Evolutionary conservation across 2,797 vertebrate species (phyloP), one percentile per base, ranked within the genome.

Genomic region (Rhodeus uyekii): DNA sequence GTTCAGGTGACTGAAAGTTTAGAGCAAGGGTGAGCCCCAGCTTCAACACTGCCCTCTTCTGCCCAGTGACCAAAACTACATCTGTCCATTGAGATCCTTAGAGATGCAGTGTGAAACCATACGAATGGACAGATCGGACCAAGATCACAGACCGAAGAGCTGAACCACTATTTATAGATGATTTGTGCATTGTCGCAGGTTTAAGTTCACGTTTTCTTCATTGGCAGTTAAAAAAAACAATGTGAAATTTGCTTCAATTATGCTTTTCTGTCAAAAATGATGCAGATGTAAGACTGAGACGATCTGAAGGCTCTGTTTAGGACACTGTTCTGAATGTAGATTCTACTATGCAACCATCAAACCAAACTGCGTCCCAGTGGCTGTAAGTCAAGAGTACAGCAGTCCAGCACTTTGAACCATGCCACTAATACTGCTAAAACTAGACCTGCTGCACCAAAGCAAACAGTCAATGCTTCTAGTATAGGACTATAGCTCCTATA

Each of bases 1-100:
- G 96, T 97, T 83, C 95, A 96, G 88, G 94, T 92, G 50, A 76
- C 92, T 0, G 95, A 96, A 81, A 93, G 89, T 87, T 87, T 94
- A 85, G 96, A 96, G 84, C 96, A 96, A 88, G 94, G 96, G 89
- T 96, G 94, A 94, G 64, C 32, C 71, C 34, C 2, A 18, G 13
- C 32, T 61, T 32, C 53, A 14, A 64, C 84, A 65, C 76, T 10
- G 68, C 60, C 22, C 14, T 29, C 48, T 19, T 71, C 87, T 84
- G 75, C 76, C 83, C 73, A 32, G 83, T 90, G 94, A 95, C 94
- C 93, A 95, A 94, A 94, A 87, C 87, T 83, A 88, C 92, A 91
- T 88, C 90, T 86, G 90, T 89, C 91, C 87, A 88, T 89, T 89
- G 87, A 91, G 72, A 91, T 87, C 79, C 36, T 69, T 76, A 87